Evolutionary conservation across 2,797 vertebrate genomes (phyloP), one percentile per base, ranked within the genome.

Genomic region (Taenioides sp.): DNA sequence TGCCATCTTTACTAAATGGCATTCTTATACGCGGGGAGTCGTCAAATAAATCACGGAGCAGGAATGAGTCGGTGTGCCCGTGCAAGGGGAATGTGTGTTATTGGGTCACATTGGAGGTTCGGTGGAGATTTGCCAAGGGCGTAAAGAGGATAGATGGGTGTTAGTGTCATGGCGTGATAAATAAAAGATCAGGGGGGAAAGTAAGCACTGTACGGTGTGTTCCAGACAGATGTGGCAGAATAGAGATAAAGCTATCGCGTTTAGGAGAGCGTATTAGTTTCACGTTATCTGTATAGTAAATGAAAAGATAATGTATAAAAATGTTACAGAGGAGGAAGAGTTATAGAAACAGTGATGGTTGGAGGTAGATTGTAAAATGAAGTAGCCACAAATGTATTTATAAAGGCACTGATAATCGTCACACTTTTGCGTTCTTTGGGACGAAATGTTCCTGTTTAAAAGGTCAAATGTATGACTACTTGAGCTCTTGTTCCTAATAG

Each of bases 1-100:
- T 93, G 92, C 87, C 91, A 93, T 86, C 88, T 88, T 88, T 87
- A 88, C 89, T 93, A 92, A 93, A 92, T 92, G 89, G 89, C 92
- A 93, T 88, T 91, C 91, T 91, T 91, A 84, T 83, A 91, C 86
- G 76, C 82, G 74, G 65, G 0, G 83, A 83, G 82, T 87, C 89
- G 90, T 91, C 89, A 88, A 90, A 91, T 93, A 91, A 92, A 93
- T 93, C 88, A 91, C 84, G 52, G 72, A 25, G 50, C 77, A 66
- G 68, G 67, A 85, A 77, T 78, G 74, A 60, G 64, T 63, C 43
- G 59, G 43, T 63, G 65, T 66, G 52, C 28, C 70, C 71, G 52
- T 57, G 55, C 64, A 67, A 37, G 50, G 73, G 62, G 64, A 55
- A 23, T 77, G 73, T 79, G 81, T 80, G 74, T 82, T 80, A 76